Conservation (phyloP, 2,888 invertebrate species). For the Watsonalla cultraria region DNA sequence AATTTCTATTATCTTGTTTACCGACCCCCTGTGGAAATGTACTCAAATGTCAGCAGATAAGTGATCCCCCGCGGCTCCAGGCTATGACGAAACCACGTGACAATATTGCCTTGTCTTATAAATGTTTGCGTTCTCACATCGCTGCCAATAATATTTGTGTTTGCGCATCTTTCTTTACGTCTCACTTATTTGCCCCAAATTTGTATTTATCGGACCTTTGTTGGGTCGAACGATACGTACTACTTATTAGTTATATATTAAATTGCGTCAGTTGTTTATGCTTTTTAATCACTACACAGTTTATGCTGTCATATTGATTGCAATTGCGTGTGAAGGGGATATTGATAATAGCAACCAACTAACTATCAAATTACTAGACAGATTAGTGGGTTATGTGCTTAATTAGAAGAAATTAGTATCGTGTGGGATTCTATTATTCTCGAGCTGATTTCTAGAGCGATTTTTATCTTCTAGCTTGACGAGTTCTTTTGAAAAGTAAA, state of each 20-base stretch:
- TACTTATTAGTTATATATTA: no score
- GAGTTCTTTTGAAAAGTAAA: no score
- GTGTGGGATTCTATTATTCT: no score
- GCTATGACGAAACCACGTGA: conserved; percentile 49
- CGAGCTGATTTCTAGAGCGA: no score
- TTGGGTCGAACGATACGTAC: background rate
- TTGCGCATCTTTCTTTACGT: conserved; percentile 30
- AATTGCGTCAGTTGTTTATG: background rate
- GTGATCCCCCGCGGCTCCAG: conserved; percentile 59
- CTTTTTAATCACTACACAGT: conserved; percentile 8
- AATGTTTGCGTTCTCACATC: conserved; percentile 17
- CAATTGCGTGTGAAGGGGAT: conserved; percentile 2
- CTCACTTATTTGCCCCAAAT: conserved; percentile 9
- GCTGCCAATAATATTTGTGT: conserved; percentile 18
- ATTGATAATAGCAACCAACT: no score
- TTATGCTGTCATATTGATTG: conserved; percentile 16
- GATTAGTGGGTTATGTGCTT: no score
- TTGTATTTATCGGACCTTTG: background rate
- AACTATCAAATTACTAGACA: no score
- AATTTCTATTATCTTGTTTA: conserved; percentile 48
- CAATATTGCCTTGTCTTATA: conserved; percentile 38
- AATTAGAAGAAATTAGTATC: no score
- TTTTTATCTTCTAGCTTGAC: no score
- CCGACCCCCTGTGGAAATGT: conserved; percentile 62
- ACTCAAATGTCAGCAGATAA: conserved; percentile 56